Evolutionary conservation across 2,888 invertebrate species (phyloP), one percentile per base, ranked within the genome.

Genomic region (Serrognathus titanus): DNA sequence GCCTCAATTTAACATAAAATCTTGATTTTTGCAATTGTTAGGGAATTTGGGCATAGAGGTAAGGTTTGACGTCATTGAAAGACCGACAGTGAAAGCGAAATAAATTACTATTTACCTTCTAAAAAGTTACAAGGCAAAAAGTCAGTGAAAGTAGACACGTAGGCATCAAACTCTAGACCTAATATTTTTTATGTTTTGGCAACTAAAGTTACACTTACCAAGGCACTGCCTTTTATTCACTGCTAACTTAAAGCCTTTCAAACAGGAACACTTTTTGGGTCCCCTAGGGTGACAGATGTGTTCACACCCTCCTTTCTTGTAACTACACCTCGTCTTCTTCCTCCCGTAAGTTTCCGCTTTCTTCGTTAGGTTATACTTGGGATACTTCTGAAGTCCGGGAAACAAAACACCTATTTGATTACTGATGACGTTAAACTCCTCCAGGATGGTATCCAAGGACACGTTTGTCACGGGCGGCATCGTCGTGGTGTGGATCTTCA

Each of bases 291-390:
- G 70, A 63, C 82, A 82, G 43, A 75, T 66, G 51, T 81, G 81
- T 31, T 80, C 75, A 63, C 81, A 82, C 2, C 77, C 78, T 0
- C 78, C 79, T 51, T 78, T 78, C 39, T 71, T 67, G 63, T 58
- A 59, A 35, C 57, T 53, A 45, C 72, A 71, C 13, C 52, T 35
- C 12, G 36, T 47, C 11, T 37, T 31, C 12, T 12, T 47, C 24
- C 13, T 11, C 24, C 24, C 6, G 24, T 31, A 31, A 1, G 9
- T 3, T 31, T 16, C 37, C 16, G 13, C 41, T 9, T 37, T 52
- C 63, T 45, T 10, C 48, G 57, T 13, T 40, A 55, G 51, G 53
- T 53, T 31, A 13, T 43, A 46, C 53, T 54, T 59, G 13, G 41
- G 20, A 20, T 53, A 54, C 55, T 52, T 56, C n/a, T 48, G 20